These are phyloP conservation scores for Darevskia nairensis DNA, from an alignment of 2,797 vertebrate genomes.

Conservation along the genomic window DNA sequence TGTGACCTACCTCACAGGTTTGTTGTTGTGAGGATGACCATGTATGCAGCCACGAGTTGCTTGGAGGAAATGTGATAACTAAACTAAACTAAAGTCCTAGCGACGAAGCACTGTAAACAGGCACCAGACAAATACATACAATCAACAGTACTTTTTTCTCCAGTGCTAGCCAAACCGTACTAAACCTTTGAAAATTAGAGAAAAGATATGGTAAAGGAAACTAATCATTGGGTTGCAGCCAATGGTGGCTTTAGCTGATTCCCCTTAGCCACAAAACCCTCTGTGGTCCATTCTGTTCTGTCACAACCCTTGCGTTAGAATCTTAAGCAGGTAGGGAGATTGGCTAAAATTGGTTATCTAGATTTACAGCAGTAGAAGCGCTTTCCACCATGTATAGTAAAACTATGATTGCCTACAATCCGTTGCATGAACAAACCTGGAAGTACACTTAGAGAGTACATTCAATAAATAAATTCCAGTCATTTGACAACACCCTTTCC, in stretches of 20 bases:
- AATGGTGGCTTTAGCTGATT: not conserved
- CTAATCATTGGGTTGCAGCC: not conserved
- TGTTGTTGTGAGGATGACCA: not conserved
- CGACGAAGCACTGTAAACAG: not conserved
- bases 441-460: not conserved
- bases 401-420: not conserved
- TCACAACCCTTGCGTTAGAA: no score
- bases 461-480: not conserved
- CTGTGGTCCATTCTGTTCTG: no score
- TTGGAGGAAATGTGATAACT: not conserved
- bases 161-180: not conserved
- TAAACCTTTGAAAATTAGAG: not conserved
- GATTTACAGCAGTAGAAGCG: not conserved
- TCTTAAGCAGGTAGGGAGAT: no score
- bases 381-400: not conserved
- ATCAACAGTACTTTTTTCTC: not conserved
- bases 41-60: not conserved
- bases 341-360: not conserved
- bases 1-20: not conserved
- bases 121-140: not conserved
- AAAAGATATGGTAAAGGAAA: not conserved
- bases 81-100: not conserved
- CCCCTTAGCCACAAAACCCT: no score
- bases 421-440: not conserved
- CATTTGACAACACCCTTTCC: not conserved